Percentiles rank a stretch among this genome's conserved stretches.
These are phyloP conservation scores for Lota lota DNA, from an alignment of 2,113 vertebrate species.

Conservation along the genomic window DNA sequence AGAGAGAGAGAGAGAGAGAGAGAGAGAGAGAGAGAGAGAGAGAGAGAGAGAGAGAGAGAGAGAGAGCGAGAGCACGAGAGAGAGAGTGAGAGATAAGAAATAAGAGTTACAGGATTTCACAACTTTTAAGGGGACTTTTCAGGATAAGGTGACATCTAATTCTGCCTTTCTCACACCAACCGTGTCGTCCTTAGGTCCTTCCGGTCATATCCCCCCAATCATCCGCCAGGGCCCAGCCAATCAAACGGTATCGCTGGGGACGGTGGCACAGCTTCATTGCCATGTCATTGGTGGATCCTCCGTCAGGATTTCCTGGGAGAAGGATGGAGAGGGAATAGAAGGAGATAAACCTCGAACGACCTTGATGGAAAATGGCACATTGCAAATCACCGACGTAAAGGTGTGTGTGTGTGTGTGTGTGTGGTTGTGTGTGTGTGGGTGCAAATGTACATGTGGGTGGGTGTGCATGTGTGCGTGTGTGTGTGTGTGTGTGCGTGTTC, in stretches of 20 bases:
- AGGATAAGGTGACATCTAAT: too few relatives aligned
- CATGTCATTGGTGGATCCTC: slow-evolving; percentile 71
- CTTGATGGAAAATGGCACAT: slow-evolving; percentile 85
- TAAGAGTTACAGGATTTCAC: too few relatives aligned
- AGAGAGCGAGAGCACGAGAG: too few relatives aligned
- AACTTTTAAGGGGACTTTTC: too few relatives aligned
- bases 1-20: too few relatives aligned
- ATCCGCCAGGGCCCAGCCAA: slow-evolving; percentile 83
- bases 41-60: too few relatives aligned
- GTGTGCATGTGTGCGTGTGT: not conserved
- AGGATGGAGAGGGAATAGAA: slow-evolving; percentile 78
- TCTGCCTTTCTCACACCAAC: too few relatives aligned
- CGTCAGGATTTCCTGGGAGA: slow-evolving; percentile 83
- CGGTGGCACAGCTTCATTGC: slow-evolving; percentile 78
- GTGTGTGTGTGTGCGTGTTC: slow-evolving; percentile 1
- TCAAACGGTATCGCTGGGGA: slow-evolving; percentile 76
- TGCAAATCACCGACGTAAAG: slow-evolving; percentile 81
- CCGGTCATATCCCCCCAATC: slow-evolving; percentile 74
- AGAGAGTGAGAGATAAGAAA: too few relatives aligned
- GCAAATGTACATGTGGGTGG: too few relatives aligned
- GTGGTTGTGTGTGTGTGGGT: slow-evolving; percentile 9
- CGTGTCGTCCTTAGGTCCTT: slow-evolving; percentile 60
- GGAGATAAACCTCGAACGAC: slow-evolving; percentile 73
- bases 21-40: too few relatives aligned
- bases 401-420: slow-evolving; percentile 62